Conservation (phyloP, 37 sponge, comb jelly and placozoan genomes). For the Diacarnus erythraeanus region DNA sequence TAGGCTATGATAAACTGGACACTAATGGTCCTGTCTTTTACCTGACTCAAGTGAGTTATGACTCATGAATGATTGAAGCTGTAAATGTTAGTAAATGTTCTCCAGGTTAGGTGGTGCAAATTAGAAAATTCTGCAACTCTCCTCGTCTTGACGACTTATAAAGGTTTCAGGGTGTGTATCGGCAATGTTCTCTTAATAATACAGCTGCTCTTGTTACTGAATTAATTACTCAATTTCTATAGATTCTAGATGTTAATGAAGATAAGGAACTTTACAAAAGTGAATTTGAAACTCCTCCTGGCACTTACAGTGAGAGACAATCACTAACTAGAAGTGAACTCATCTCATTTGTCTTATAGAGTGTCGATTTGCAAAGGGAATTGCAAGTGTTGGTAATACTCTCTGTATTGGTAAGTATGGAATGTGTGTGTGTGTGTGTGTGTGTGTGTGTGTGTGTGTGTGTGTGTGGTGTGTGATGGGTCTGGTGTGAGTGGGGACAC, state of each 20-base stretch:
- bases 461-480: not conserved
- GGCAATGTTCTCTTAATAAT: not conserved
- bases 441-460: not conserved
- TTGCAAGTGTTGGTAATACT: conserved; percentile 20
- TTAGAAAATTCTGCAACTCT: conserved; percentile 11
- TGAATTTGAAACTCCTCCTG: conserved; percentile 32
- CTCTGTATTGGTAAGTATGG: conserved; percentile 37
- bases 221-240: not conserved
- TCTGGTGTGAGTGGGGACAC: too few species aligned
- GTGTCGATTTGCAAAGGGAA: conserved; percentile 32
- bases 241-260: conserved; percentile 35
- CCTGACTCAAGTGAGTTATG: conserved; percentile 35
- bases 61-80: too few species aligned
- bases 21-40: not conserved
- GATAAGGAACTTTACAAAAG: conserved; percentile 14
- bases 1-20: not conserved
- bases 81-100: not conserved
- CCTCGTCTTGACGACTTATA: conserved; percentile 58
- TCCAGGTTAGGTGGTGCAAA: conserved; percentile 62
- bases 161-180: conserved; percentile 52
- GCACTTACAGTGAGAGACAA: conserved; percentile 19
- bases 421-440: conserved; percentile 4
- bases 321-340: not conserved
- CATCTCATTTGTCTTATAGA: conserved; percentile 1
- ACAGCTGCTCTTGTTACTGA: not conserved